phyloP scores from a whole-genome alignment of 37 sponge, comb jelly and placozoan species.

The Chondrilla cf. caribensis region DNA sequence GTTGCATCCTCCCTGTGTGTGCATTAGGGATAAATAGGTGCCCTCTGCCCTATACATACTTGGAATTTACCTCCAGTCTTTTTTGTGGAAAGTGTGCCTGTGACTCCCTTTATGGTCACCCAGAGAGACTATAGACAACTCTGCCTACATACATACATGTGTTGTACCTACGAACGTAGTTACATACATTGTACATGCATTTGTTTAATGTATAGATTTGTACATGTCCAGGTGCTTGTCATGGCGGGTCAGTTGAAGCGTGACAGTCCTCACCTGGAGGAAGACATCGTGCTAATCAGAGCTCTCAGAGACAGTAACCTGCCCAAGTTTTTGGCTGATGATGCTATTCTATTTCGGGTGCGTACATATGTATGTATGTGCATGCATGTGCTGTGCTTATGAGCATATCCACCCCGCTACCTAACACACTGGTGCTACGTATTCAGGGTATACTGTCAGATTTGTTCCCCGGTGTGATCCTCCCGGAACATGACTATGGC shows the following conservation, averaged over 20 bases:
- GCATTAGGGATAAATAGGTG: not conserved
- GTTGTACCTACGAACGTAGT: no score
- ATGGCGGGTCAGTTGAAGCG: slow-evolving; percentile 98
- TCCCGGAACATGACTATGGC: slow-evolving; percentile 98
- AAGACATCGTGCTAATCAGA: slow-evolving; percentile 93
- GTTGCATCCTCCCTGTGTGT: not conserved
- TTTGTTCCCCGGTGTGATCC: slow-evolving; percentile 88
- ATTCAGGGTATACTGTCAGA: slow-evolving; percentile 86
- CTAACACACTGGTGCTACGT: no score
- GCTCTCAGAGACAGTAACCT: slow-evolving; percentile 97
- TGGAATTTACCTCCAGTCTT: no score
- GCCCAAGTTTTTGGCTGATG: slow-evolving; percentile 95
- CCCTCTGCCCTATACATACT: not conserved
- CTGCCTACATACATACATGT: no score
- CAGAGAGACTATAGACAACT: no score
- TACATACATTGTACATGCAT: no score
- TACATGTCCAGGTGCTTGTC: slow-evolving; percentile 79
- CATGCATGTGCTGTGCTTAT: not conserved
- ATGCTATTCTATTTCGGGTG: slow-evolving; percentile 91
- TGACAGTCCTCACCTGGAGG: slow-evolving; percentile 84
- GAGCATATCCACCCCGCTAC: not conserved
- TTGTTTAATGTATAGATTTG: no score
- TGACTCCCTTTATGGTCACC: no score
- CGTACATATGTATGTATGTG: slow-evolving; percentile 2
- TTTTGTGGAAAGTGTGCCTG: no score